Evolutionary conservation across 2,888 invertebrate species (phyloP).

Genomic region (Elmis aenea): DNA sequence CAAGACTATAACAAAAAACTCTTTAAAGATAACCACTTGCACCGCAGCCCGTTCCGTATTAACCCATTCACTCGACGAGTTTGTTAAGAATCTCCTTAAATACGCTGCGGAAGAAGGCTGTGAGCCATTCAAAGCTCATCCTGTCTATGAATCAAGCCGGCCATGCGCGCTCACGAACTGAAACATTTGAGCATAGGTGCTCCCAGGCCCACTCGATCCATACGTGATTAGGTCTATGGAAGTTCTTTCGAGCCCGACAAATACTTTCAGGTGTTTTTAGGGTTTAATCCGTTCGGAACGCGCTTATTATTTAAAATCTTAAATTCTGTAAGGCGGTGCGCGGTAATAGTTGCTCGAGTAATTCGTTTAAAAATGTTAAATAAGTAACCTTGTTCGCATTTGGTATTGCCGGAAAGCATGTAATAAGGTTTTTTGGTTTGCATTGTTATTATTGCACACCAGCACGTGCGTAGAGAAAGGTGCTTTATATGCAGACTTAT

Average conservation of each 20-base stretch:
- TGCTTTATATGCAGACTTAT: too few relatives aligned
- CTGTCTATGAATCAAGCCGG: constrained; percentile 36
- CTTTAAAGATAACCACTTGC: constrained; percentile 24
- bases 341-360: neutral
- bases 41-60: constrained; percentile 17
- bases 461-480: constrained; percentile 16
- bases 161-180: constrained; percentile 39
- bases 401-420: constrained; percentile 3
- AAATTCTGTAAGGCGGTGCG: constrained; percentile 2
- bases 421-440: neutral
- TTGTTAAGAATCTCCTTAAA: constrained; percentile 19
- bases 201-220: constrained; percentile 27
- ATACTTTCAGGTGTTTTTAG: constrained; percentile 12
- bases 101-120: constrained; percentile 18
- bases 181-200: constrained; percentile 26
- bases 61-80: constrained; percentile 23
- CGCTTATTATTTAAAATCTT: constrained; percentile 1
- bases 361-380: too few relatives aligned
- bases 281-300: too few relatives aligned
- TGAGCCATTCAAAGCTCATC: constrained; percentile 33
- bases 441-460: constrained; percentile 6
- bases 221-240: constrained; percentile 32
- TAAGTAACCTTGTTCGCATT: constrained; percentile 6
- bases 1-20: too few relatives aligned
- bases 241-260: constrained; percentile 12